Conservation (phyloP, 2,888 invertebrate species). For the Kuschelorhynchus macadamiae region DNA sequence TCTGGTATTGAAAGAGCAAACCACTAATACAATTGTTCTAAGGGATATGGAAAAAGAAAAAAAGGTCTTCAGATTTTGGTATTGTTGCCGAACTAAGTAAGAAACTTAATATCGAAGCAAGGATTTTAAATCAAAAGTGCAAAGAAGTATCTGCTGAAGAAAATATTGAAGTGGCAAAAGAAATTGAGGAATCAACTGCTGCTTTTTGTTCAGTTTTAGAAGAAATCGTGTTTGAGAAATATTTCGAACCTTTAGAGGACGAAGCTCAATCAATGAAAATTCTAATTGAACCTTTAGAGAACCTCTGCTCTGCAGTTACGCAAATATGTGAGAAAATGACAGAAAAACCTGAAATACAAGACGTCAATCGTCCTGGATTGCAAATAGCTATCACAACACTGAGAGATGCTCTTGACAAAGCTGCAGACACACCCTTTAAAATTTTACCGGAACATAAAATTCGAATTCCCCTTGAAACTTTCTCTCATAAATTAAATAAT, state of each 20-base stretch:
- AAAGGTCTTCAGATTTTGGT: conserved; percentile 33
- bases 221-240: neutral
- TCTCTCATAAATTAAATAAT: neutral
- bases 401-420: conserved; percentile 2
- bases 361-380: conserved; percentile 17
- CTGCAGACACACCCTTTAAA: neutral
- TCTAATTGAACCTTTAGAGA: conserved; percentile 52
- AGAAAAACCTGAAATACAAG: conserved; percentile 23
- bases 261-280: conserved; percentile 33
- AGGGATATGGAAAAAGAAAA: conserved; percentile 5
- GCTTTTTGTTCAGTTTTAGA: conserved; percentile 8
- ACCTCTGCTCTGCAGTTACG: conserved; percentile 50
- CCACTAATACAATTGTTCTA: too few relatives aligned
- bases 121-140: conserved; percentile 27
- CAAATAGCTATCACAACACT: conserved; percentile 22
- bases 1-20: too few relatives aligned
- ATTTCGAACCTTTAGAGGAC: conserved; percentile 4
- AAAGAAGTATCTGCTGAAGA: conserved; percentile 23
- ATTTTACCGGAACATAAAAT: neutral
- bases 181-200: conserved; percentile 12
- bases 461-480: neutral
- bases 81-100: conserved; percentile 45
- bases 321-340: conserved; percentile 25
- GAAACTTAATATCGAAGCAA: conserved; percentile 45
- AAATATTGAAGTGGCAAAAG: conserved; percentile 2